Percentiles rank a stretch among this genome's conserved stretches.
phyloP scores from a whole-genome alignment of 2,797 vertebrate genomes.

The Bradypodion ventrale region DNA sequence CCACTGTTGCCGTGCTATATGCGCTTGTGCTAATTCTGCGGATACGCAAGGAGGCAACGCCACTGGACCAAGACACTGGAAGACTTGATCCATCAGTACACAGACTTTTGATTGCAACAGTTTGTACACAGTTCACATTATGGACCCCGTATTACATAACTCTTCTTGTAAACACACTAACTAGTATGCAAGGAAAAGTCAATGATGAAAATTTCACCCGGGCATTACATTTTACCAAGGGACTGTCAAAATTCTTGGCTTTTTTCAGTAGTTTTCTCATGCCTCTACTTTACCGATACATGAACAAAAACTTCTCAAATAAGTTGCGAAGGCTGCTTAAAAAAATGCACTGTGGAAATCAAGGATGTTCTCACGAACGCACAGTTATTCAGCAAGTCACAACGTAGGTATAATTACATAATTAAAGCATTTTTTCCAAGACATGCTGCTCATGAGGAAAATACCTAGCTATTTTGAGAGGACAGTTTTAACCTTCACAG shows the following conservation, averaged over 20 bases:
- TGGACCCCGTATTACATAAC: slow-evolving; percentile 95
- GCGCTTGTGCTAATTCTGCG: slow-evolving; percentile 88
- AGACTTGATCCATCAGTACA: slow-evolving; percentile 91
- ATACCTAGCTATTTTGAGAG: slow-evolving; percentile 11
- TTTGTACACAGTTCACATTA: slow-evolving; percentile 90
- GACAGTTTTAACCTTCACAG: slow-evolving; percentile 42
- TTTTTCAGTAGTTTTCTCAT: slow-evolving; percentile 93
- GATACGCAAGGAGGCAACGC: slow-evolving; percentile 88
- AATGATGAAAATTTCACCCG: slow-evolving; percentile 70
- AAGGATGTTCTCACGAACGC: slow-evolving; percentile 83
- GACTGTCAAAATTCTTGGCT: slow-evolving; percentile 87
- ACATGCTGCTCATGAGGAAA: neutral
- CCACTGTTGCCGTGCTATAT: slow-evolving; percentile 87
- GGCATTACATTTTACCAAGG: slow-evolving; percentile 82
- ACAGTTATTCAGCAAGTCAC: slow-evolving; percentile 86
- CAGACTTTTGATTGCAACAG: slow-evolving; percentile 88
- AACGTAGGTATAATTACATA: slow-evolving; percentile 67
- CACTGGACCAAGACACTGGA: slow-evolving; percentile 89
- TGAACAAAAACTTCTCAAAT: slow-evolving; percentile 91
- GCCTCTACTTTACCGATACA: slow-evolving; percentile 91
- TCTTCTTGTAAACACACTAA: slow-evolving; percentile 88
- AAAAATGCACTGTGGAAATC: slow-evolving; percentile 85
- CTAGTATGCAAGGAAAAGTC: slow-evolving; percentile 74
- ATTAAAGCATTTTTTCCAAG: neutral
- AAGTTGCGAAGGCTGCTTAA: slow-evolving; percentile 87